Evolutionary conservation across 2,888 invertebrate species (phyloP).

Genomic region (Mimas tiliae): DNA sequence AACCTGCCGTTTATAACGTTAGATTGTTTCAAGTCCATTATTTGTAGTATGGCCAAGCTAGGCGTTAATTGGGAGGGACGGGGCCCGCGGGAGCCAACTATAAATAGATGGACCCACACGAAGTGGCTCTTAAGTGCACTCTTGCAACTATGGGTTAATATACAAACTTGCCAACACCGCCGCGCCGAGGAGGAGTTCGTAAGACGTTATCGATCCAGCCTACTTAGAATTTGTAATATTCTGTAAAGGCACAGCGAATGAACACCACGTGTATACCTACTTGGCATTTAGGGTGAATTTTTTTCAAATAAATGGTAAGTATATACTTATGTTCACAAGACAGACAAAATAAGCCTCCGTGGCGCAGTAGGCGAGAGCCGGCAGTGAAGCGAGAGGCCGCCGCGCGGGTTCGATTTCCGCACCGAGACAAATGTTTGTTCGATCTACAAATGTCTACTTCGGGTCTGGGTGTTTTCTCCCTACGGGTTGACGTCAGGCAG

Average conservation of each 20-base stretch:
- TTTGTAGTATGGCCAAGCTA: slow-evolving; percentile 31
- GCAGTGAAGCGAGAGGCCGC: too few species aligned
- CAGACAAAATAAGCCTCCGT: too few species aligned
- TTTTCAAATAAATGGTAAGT: too few species aligned
- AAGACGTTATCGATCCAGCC: slow-evolving; percentile 18
- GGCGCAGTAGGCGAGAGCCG: too few species aligned
- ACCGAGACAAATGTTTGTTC: too few species aligned
- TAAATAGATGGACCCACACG: slow-evolving; percentile 53
- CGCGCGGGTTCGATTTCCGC: too few species aligned
- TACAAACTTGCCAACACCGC: slow-evolving; percentile 29
- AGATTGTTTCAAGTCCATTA: not conserved
- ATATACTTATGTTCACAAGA: too few species aligned
- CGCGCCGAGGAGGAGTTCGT: slow-evolving; percentile 3
- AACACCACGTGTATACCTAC: not conserved
- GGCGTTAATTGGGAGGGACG: slow-evolving; percentile 47
- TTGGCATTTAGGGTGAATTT: too few species aligned
- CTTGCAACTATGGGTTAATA: slow-evolving; percentile 38
- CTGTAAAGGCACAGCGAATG: not conserved
- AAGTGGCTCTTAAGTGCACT: slow-evolving; percentile 37
- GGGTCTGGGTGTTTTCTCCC: too few species aligned
- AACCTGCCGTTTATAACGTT: not conserved
- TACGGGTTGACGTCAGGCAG: too few species aligned
- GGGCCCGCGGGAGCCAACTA: slow-evolving; percentile 41
- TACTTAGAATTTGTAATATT: slow-evolving; percentile 24
- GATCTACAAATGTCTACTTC: too few species aligned